phyloP scores from a whole-genome alignment of 1,140 invertebrate genomes.

The Bemisia tabaci region DNA sequence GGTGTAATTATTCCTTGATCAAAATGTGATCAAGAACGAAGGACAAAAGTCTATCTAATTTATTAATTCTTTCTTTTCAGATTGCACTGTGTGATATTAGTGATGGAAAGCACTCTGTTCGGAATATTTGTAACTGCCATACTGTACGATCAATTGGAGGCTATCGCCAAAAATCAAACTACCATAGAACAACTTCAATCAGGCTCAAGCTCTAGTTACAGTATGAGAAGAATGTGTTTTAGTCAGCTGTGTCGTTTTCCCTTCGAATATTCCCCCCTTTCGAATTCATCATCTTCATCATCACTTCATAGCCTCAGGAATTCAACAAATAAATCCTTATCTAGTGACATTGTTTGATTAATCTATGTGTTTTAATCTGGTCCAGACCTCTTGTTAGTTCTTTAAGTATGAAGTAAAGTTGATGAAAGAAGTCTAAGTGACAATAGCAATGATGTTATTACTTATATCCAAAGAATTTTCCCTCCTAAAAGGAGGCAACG shows the following conservation, averaged over 20 bases:
- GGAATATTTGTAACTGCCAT: conserved; percentile 83
- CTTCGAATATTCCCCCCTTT: neutral
- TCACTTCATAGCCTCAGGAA: neutral
- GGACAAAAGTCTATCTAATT: too few species aligned
- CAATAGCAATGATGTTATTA: too few species aligned
- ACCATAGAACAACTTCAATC: conserved; percentile 60
- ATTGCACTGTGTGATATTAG: conserved; percentile 69
- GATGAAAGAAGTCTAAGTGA: too few species aligned
- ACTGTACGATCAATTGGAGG: conserved; percentile 75
- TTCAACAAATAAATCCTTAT: neutral
- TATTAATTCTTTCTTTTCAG: conserved; percentile 38
- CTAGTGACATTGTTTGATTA: neutral
- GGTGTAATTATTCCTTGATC: too few species aligned
- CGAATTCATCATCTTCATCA: neutral
- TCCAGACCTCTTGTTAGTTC: too few species aligned
- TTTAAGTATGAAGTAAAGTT: too few species aligned
- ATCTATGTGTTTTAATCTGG: neutral
- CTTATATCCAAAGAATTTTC: too few species aligned
- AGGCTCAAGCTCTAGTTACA: neutral
- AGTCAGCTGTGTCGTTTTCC: neutral
- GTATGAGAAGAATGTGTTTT: neutral
- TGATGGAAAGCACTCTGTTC: conserved; percentile 72
- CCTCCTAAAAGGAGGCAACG: too few species aligned
- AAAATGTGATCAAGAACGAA: too few species aligned
- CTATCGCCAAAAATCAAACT: conserved; percentile 70